Evolutionary conservation across 1,140 invertebrate species (phyloP), one percentile per base, ranked within the genome.

Genomic region (Drosophila lini): DNA sequence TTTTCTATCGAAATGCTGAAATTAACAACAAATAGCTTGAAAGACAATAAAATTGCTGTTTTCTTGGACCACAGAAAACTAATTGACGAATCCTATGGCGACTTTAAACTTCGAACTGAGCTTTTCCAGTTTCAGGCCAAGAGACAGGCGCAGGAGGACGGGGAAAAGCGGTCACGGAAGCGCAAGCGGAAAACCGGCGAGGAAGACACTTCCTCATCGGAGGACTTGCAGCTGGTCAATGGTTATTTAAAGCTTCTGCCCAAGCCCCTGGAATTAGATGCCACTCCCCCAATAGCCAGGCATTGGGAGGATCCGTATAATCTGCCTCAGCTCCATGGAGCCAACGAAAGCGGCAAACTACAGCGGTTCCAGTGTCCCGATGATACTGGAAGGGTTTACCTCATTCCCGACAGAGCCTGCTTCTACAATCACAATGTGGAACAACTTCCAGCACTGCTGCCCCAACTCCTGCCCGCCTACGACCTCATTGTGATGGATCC

Each of bases 401-500:
- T 92, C 0, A 89, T 92, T 74, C 91, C 91, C 3, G 58, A 89
- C 9, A 32, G 60, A 15, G 45, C 71, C 6, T 31, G 53, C 16
- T 92, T 92, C 42, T 88, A 73, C 48, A 92, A 92, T 50, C 69
- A 81, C 67, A 78, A 92, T 69, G 73, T 75, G 32, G 81, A 91
- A 1, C 57, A 75, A 11, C 19, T 91, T 15, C 38, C 59, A 2
- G 32, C 64, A 10, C 55, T 89, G 8, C 31, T 91, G 25, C 82
- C 74, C 7, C 68, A 91, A 74, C 60, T 90, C 6, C 80, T 92
- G 28, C 78, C 91, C 60, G 91, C 92, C 48, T 98, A 94, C 94
- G 96, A 98, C 92, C 93, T 98, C 48, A 94, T 98, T 56, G 92
- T 98, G 19, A 93, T 98, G 70, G 98, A 99, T 94, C 98, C 97